phyloP scores from a whole-genome alignment of 1,140 invertebrate species.

The Bombyx mandarina region DNA sequence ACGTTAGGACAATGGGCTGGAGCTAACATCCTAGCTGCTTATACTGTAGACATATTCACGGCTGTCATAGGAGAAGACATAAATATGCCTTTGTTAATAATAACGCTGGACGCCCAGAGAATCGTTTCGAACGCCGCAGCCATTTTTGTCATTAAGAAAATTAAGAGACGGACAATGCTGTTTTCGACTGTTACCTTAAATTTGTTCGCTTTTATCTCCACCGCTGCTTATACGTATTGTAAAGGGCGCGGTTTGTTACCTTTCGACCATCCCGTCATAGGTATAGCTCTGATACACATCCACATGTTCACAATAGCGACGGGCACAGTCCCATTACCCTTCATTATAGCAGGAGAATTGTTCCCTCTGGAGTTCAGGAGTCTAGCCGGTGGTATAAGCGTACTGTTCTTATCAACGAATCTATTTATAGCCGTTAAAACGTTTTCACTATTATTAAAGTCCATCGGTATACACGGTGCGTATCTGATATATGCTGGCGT shows the following conservation, averaged over 20 bases:
- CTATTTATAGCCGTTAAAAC: constrained; percentile 38
- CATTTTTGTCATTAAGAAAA: constrained; percentile 31
- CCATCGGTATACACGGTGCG: constrained; percentile 27
- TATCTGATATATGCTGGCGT: constrained; percentile 26
- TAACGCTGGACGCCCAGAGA: constrained; percentile 31
- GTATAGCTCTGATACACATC: constrained; percentile 25
- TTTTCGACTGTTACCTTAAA: constrained; percentile 24
- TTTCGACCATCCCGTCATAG: constrained; percentile 25
- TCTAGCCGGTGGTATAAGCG: constrained; percentile 34
- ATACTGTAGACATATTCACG: constrained; percentile 30
- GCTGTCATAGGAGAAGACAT: constrained; percentile 21
- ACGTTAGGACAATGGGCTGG: constrained; percentile 31
- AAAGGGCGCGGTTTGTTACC: constrained; percentile 19
- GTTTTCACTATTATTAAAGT: constrained; percentile 23
- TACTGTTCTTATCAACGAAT: constrained; percentile 33
- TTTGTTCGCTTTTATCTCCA: constrained; percentile 21
- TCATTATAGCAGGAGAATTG: constrained; percentile 38
- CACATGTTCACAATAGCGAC: constrained; percentile 40
- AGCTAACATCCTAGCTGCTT: constrained; percentile 29
- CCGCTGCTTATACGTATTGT: constrained; percentile 23
- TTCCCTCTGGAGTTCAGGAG: constrained; percentile 40
- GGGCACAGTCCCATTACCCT: constrained; percentile 32
- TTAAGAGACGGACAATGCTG: constrained; percentile 31
- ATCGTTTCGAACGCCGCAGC: constrained; percentile 32
- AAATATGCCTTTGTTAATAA: constrained; percentile 25